Evolutionary conservation across 2,113 vertebrate genomes (phyloP).

Genomic region (Corythornis vintsioides): DNA sequence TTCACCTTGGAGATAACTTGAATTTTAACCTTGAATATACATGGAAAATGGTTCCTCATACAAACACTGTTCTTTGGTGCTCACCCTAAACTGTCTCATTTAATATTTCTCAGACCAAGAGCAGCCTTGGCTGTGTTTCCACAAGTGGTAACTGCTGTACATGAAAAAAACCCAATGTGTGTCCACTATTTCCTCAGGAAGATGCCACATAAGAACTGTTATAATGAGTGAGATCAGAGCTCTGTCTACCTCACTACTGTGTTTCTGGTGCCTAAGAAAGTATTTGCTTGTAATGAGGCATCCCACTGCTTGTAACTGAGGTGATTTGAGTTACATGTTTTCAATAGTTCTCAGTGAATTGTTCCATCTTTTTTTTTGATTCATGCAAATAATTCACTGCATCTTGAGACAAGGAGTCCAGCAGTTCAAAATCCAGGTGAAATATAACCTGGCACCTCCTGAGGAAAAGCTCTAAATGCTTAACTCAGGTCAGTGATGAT

Average conservation of each 20-base stretch:
- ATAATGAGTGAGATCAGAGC: neutral
- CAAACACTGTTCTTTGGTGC: neutral
- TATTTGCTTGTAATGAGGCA: neutral
- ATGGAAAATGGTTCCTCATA: neutral
- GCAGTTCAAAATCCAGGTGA: neutral
- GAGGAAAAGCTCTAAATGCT: neutral
- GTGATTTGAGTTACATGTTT: neutral
- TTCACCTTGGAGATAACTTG: neutral
- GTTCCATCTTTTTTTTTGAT: neutral
- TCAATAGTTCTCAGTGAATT: neutral
- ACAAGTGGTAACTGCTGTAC: neutral
- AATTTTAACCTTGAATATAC: neutral
- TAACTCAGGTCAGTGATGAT: neutral
- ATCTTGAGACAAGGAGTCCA: neutral
- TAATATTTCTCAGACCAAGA: neutral
- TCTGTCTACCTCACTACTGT: neutral
- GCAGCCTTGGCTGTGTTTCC: neutral
- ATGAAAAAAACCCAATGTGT: rapidly evolving
- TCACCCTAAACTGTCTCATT: neutral
- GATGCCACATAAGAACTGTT: neutral
- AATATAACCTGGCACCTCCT: neutral
- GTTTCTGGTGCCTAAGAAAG: neutral
- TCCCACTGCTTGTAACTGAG: neutral
- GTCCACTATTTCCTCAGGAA: neutral
- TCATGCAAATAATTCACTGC: neutral